Percentiles rank a stretch among this genome's conserved stretches.
These are phyloP conservation scores for Pemphigus obesinymphae DNA, from an alignment of 1,140 invertebrate genomes.

Conservation along the genomic window DNA sequence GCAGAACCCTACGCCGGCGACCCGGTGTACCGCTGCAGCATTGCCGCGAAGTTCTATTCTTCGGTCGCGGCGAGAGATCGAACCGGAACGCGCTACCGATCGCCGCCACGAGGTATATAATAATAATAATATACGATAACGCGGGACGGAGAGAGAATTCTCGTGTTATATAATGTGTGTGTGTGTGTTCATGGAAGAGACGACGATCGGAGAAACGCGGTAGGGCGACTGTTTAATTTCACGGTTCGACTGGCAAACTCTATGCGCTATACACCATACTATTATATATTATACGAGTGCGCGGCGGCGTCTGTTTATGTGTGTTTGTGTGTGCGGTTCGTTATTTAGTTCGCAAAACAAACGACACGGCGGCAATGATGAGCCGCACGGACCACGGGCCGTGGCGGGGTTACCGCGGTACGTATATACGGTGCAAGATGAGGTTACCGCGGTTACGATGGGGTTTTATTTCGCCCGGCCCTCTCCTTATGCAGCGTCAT, in stretches of 20 bases:
- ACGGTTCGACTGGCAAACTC: constrained; percentile 37
- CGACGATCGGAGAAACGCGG: background rate
- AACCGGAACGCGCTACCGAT: constrained; percentile 21
- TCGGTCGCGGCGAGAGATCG: constrained; percentile 2
- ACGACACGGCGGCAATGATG: constrained; percentile 1
- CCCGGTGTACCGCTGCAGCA: background rate
- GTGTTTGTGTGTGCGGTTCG: background rate
- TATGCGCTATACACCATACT: background rate
- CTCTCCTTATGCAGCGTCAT: too few relatives aligned
- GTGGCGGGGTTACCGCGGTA: background rate
- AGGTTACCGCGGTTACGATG: background rate
- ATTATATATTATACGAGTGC: background rate
- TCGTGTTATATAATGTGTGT: background rate
- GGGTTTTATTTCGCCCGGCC: background rate
- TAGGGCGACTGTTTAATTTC: constrained; percentile 36
- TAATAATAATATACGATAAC: too few relatives aligned
- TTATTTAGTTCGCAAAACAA: constrained; percentile 29
- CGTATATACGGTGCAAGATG: background rate
- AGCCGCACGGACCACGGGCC: background rate
- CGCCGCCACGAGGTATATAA: background rate
- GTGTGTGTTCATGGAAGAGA: background rate
- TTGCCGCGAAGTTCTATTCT: background rate
- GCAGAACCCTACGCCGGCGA: background rate
- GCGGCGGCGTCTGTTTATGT: background rate
- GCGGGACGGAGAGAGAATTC: too few relatives aligned